A percentile compares a stretch with the other conserved stretches of the same genome.
phyloP scores from a whole-genome alignment of 2,113 vertebrate species.

The Peromyscus maniculatus region DNA sequence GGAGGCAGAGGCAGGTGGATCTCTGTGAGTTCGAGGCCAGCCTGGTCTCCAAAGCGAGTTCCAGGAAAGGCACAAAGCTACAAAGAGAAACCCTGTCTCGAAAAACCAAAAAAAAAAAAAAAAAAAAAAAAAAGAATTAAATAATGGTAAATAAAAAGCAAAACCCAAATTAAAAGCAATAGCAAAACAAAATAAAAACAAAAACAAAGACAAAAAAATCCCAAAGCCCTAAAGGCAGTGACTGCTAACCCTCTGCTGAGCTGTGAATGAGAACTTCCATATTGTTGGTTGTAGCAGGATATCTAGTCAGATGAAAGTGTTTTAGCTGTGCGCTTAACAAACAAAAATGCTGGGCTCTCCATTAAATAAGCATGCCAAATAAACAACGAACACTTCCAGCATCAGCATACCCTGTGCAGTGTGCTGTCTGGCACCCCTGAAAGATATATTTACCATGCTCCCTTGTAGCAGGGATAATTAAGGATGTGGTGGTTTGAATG shows the following conservation, averaged over 20 bases:
- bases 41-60: too few species aligned
- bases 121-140: too few species aligned
- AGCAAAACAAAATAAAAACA: too few species aligned
- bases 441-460: not conserved
- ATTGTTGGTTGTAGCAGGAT: not conserved
- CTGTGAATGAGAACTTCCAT: not conserved
- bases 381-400: not conserved
- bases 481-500: not conserved
- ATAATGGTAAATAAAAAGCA: not conserved
- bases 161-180: not conserved
- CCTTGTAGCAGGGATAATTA: not conserved
- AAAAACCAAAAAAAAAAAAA: too few species aligned
- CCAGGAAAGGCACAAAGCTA: too few species aligned
- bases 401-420: not conserved
- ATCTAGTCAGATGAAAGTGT: not conserved
- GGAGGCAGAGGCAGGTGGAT: too few species aligned
- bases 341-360: not conserved
- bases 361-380: not conserved
- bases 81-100: too few species aligned
- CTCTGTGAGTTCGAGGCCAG: too few species aligned
- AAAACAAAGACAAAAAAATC: not conserved
- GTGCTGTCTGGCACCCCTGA: not conserved
- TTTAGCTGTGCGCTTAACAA: not conserved
- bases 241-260: not conserved
- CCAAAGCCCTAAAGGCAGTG: not conserved